Conservation (phyloP, 92 coral and sea anemone genomes). For the Metridium senile region DNA sequence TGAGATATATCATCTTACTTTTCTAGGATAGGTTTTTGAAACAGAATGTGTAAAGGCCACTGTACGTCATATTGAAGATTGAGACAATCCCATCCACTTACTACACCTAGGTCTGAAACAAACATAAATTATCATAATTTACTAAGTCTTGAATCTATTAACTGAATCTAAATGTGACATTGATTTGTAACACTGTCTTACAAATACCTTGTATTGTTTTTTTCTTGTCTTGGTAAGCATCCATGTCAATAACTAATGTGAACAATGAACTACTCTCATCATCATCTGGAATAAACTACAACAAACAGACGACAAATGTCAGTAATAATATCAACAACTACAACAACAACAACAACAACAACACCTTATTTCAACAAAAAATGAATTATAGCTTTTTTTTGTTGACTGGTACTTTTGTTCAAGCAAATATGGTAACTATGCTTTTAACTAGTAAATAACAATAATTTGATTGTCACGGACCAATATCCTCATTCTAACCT, state of each 20-base stretch:
- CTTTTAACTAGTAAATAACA: no score
- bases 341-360: not conserved
- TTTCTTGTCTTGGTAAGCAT: constrained; percentile 60
- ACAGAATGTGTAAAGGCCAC: constrained; percentile 96
- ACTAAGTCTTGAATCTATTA: no score
- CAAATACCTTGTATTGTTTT: constrained; percentile 44
- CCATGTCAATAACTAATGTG: constrained; percentile 64
- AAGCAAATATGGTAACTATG: no score
- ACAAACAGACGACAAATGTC: constrained; percentile 8
- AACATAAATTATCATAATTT: not conserved
- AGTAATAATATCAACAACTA: no score
- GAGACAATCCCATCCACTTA: constrained; percentile 93
- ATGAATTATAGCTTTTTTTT: no score
- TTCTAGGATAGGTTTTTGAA: constrained; percentile 81
- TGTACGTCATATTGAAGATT: constrained; percentile 81
- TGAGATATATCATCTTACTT: constrained; percentile 64
- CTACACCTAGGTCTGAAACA: constrained; percentile 45
- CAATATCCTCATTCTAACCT: constrained; percentile 51
- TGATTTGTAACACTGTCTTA: no score
- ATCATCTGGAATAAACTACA: constrained; percentile 92
- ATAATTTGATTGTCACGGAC: no score
- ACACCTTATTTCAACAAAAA: not conserved
- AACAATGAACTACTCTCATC: constrained; percentile 82
- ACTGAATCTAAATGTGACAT: no score
- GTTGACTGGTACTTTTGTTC: no score